Base-by-base conservation (phyloP, 2,888 invertebrate genomes). In the Colletes collaris region DNA sequence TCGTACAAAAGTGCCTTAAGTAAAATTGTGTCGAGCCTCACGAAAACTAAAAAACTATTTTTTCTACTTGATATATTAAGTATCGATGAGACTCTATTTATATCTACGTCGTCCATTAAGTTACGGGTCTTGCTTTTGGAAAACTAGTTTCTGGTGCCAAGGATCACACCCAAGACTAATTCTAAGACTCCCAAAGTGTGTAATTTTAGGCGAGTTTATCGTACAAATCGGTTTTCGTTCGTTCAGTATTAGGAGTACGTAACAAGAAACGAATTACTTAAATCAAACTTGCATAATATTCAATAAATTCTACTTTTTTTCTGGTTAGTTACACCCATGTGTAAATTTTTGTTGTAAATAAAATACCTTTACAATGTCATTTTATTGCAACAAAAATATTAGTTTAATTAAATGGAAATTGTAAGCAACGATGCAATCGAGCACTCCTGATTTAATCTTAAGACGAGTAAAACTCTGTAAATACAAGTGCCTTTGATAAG, bases 401-500 rank as follows among this genome's bases (percentile, higher is more conserved):
- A 46, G 8, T 66, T 74, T 79, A 71, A 78, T 74, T 44, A 27
- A 79, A 49, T 3, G 46, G 2, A 16, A 59, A 52, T 13, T 63
- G 2, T 66, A 66, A 50, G 64, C 16, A n/a, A 56, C 16, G 58
- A 16, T 3, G 63, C 35, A 37, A 16, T n/a, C 40, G 19, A 8
- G 27, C 53, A 27, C 50, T 62, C 46, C 27, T 1, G 19, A 50
- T 4, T 56, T 58, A 63, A 67, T 77, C 58, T 49, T 53, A 46
- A 58, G n/a, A 52, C 19, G 52, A 60, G 52, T 37, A 50, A 40
- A 68, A 55, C 55, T 64, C 62, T 90, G 87, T 88, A 90, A 82
- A 90, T 89, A 88, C 74, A 85, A 88, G 90, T 90, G 90, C 89
- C 90, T 90, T 90, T 67, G 83, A 82, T 85, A 82, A 83, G 75